Base-by-base conservation (phyloP, 2,113 vertebrate genomes). In the Microcebus griseorufus region DNA sequence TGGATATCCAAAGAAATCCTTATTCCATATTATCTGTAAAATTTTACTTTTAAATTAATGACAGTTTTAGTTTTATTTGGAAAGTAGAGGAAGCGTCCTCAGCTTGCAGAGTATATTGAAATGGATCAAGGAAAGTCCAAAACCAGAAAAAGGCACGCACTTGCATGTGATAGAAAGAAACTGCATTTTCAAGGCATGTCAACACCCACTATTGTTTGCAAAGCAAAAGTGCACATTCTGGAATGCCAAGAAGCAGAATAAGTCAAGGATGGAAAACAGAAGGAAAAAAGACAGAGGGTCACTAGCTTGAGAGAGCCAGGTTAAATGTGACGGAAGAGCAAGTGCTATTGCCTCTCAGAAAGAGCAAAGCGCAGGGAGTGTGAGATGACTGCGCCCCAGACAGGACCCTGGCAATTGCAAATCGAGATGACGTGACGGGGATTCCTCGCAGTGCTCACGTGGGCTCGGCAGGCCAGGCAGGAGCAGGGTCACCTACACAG, bases 241-340 rank as follows among this genome's bases (percentile, higher is more conserved):
- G 96, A 97, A 96, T 95, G 90, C 82, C 97, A 97, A 75, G 88
- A 90, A 94, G 62, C 34, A 1, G 70, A 83, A 90, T 45, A 90
- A 95, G 88, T 96, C 88, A 96, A 88, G 32, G 16, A 91, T 27
- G 17, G 13, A 78, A 94, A 98, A 89, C 9, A 88, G 60, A 81
- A 88, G n/a, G 34, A 69, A 58, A 22, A 82, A 88, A 90, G 37
- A 39, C 18, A 48, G 39, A 95, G 34, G 75, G 72, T 86, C 76
- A 48, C 13, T 29, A 79, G 72, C 86, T 93, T 73, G 85, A 79
- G 79, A 96, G 62, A 97, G 70, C 13, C 51, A 70, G 85, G 91
- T 95, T 75, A 91, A 97, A 95, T 45, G 64, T 83, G 88, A 93
- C 81, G 29, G 89, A 96, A 82, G 92, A 92, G 37, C 67, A 80